phyloP scores from a whole-genome alignment of 2,797 vertebrate genomes.

The Acridotheres tristis region DNA sequence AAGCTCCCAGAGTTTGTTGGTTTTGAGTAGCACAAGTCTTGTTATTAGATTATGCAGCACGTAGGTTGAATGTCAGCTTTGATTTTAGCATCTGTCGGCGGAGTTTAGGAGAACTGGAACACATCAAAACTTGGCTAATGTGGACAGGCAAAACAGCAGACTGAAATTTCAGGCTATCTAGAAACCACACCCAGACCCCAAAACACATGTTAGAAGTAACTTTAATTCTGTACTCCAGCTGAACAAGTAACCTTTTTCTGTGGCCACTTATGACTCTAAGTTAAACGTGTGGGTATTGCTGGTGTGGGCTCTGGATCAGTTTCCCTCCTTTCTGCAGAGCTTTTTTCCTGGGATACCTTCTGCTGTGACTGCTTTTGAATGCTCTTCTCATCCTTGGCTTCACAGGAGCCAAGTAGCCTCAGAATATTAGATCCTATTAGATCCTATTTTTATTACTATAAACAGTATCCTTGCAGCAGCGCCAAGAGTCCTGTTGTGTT shows the following conservation, averaged over 20 bases:
- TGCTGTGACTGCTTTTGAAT: background rate
- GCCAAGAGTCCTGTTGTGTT: conserved; percentile 34
- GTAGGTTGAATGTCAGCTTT: conserved; percentile 34
- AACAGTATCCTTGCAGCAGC: background rate
- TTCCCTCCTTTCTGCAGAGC: background rate
- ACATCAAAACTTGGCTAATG: conserved; percentile 50
- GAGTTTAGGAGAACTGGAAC: conserved; percentile 48
- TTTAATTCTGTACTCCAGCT: conserved; percentile 55
- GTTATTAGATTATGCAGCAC: conserved; percentile 37
- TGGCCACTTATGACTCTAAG: conserved; percentile 43
- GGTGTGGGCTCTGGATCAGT: conserved; percentile 14
- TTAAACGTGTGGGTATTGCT: conserved; percentile 13
- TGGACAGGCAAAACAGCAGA: conserved; percentile 58
- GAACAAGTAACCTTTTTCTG: conserved; percentile 54
- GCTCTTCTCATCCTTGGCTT: background rate
- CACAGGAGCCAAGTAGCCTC: background rate
- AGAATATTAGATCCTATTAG: conserved; percentile 29
- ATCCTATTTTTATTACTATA: conserved; percentile 20
- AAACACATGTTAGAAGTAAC: conserved; percentile 58
- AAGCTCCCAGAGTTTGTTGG: conserved; percentile 13
- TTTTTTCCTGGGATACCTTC: background rate
- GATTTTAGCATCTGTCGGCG: conserved; percentile 54
- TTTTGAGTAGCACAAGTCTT: conserved; percentile 6
- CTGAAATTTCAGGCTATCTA: conserved; percentile 70
- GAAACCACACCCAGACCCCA: conserved; percentile 70